Base-by-base conservation (phyloP, 2,113 vertebrate species). In the Ciconia stormi region DNA sequence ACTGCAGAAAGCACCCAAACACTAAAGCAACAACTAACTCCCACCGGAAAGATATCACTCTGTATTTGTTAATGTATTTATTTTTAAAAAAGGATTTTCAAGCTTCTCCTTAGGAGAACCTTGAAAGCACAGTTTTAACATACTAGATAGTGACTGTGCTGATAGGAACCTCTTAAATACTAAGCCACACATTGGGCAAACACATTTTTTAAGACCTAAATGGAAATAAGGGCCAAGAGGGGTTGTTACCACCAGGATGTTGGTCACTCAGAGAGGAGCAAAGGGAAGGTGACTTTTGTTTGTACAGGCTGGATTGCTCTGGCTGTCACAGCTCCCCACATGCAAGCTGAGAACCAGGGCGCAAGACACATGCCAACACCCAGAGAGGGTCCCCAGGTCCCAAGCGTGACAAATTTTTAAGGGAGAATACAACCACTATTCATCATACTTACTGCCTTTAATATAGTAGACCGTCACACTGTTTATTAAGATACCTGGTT, bases 401-500 rank as follows among this genome's bases (percentile, higher is more conserved):
- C 53, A 61, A 9, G 20, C 6, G 9, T 22, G 27, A 49, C 30
- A 13, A 16, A 3, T 29, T 38, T 38, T 34, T 50, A 46, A 58
- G 22, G 47, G 53, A 18, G 25, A 63, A 70, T 19, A 56, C 32
- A 29, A 66, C 27, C 11, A 3, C 30, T 26, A 4, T 6, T 55
- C 30, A 25, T 10, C 47, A 12, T 1, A 38, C 36, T 56, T 42
- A 36, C 15, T 32, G 11, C 25, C 49, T 62, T 38, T 29, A 36
- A 36, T 10, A 59, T 0, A 50, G 23, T 2, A 49, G 11, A 72
- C 13, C 26, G 34, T 46, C 22, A 1, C 11, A 2, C 8, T 10
- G 27, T 27, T 73, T 22, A 42, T 11, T 14, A 44, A 50, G n/a
- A 25, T 30, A 15, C 29, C 53, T 16, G 14, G 26, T 18, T 50